Evolutionary conservation across 1,140 invertebrate genomes (phyloP).

Genomic region (Yoshiicerus persimilis): DNA sequence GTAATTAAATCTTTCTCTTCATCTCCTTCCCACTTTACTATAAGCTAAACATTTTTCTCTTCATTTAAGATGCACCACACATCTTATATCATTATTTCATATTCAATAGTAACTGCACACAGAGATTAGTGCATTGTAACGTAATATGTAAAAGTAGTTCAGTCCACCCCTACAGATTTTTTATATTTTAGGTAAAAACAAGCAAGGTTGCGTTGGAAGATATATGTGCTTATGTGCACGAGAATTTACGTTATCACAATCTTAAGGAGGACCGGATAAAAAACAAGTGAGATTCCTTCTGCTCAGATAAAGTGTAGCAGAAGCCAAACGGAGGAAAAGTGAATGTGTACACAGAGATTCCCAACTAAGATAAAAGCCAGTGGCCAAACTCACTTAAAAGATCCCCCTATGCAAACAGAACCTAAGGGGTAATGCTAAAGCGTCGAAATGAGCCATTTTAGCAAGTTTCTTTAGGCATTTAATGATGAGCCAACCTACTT

Average conservation of each 20-base stretch:
- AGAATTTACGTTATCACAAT: background rate
- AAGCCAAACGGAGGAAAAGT: background rate
- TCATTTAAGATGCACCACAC: background rate
- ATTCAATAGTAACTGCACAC: background rate
- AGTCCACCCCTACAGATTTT: background rate
- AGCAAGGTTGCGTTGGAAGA: background rate
- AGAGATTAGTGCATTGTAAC: no score
- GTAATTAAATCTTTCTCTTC: background rate
- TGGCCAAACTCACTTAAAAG: background rate
- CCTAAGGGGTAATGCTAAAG: background rate
- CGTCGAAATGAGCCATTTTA: slow-evolving; percentile 18
- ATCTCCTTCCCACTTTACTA: background rate
- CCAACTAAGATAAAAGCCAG: background rate
- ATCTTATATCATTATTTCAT: background rate
- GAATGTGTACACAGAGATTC: background rate
- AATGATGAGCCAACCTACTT: background rate
- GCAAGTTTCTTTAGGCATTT: background rate
- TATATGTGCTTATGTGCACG: background rate
- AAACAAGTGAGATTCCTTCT: background rate
- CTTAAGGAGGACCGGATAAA: background rate
- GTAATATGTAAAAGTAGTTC: background rate
- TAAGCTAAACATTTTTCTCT: background rate
- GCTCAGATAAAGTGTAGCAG: background rate
- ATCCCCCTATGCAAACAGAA: background rate
- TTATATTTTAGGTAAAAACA: background rate